Percentiles rank a stretch among this genome's conserved stretches.
Evolutionary conservation across 2,888 invertebrate species (phyloP).

Genomic region (Antitype chi): DNA sequence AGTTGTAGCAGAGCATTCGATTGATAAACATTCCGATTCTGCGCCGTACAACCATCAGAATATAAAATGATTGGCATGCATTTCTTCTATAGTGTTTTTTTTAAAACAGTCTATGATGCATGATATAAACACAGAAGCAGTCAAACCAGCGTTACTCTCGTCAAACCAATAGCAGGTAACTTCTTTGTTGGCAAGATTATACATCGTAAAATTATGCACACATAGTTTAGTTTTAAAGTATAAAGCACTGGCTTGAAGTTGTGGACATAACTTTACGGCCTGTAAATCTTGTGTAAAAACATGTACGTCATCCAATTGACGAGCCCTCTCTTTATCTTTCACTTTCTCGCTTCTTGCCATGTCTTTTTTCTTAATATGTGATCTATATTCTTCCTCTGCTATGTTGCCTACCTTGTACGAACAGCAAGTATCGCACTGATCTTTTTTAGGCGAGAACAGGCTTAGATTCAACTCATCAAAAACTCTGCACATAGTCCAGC

Average conservation of each 20-base stretch:
- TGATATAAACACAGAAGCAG: slow-evolving; percentile 46
- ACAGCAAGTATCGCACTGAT: slow-evolving; percentile 45
- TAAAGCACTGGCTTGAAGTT: slow-evolving; percentile 56
- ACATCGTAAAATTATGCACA: slow-evolving; percentile 49
- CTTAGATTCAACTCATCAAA: slow-evolving; percentile 58
- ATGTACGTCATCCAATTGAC: slow-evolving; percentile 40
- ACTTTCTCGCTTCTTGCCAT: slow-evolving; percentile 62
- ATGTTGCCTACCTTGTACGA: slow-evolving; percentile 61
- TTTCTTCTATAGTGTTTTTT: slow-evolving; percentile 19
- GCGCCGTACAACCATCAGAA: slow-evolving; percentile 24
- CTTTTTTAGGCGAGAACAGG: slow-evolving; percentile 65
- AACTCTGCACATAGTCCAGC: slow-evolving; percentile 54
- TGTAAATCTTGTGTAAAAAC: slow-evolving; percentile 62
- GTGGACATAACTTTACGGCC: slow-evolving; percentile 62
- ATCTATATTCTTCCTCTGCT: slow-evolving; percentile 54
- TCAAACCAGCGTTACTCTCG: slow-evolving; percentile 44
- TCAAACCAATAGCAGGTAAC: slow-evolving; percentile 58
- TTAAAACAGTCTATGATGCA: slow-evolving; percentile 15
- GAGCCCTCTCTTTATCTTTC: slow-evolving; percentile 59
- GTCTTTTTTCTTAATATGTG: slow-evolving; percentile 56
- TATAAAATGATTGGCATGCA: slow-evolving; percentile 31
- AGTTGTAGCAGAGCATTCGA: slow-evolving; percentile 57
- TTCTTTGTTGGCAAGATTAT: slow-evolving; percentile 56
- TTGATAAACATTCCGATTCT: slow-evolving; percentile 24
- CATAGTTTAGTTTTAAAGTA: slow-evolving; percentile 61